phyloP scores from a whole-genome alignment of 1,140 invertebrate genomes.

The Zaprionus lachaisei region DNA sequence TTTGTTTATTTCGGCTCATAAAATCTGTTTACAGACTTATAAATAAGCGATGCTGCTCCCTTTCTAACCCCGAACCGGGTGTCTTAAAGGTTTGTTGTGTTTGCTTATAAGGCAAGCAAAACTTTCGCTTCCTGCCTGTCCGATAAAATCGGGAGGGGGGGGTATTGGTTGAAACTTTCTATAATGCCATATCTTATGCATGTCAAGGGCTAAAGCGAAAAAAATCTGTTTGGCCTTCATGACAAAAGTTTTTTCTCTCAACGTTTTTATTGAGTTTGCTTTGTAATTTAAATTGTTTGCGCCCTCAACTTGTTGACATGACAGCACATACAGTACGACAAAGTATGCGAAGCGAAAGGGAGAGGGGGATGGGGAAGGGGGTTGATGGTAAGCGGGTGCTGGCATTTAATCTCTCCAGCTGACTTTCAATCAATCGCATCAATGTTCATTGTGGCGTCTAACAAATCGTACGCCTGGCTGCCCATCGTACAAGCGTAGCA shows the following conservation, averaged over 20 bases:
- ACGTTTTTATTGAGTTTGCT: conserved; percentile 81
- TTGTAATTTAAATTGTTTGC: conserved; percentile 82
- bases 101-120: conserved; percentile 51
- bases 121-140: conserved; percentile 24
- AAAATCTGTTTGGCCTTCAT: conserved; percentile 55
- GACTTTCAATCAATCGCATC: conserved; percentile 81
- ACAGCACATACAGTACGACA: not conserved
- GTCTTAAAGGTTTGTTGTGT: conserved; percentile 71
- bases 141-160: not conserved
- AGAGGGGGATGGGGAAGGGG: not conserved
- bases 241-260: conserved; percentile 59
- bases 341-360: no score
- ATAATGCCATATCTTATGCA: conserved; percentile 73
- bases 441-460: conserved; percentile 79
- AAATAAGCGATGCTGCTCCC: conserved; percentile 57
- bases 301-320: conserved; percentile 71
- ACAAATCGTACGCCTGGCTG: conserved; percentile 71
- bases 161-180: conserved; percentile 17
- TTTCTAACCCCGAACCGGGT: no score
- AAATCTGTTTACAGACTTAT: conserved; percentile 80
- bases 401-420: conserved; percentile 70
- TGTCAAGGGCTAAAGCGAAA: conserved; percentile 71
- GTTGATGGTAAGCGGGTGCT: conserved; percentile 33
- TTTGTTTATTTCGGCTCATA: conserved; percentile 71
- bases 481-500: conserved; percentile 43